Percentiles rank a stretch among this genome's conserved stretches.
phyloP scores from a whole-genome alignment of 1,140 invertebrate species.

The Paraescarpia echinospica region DNA sequence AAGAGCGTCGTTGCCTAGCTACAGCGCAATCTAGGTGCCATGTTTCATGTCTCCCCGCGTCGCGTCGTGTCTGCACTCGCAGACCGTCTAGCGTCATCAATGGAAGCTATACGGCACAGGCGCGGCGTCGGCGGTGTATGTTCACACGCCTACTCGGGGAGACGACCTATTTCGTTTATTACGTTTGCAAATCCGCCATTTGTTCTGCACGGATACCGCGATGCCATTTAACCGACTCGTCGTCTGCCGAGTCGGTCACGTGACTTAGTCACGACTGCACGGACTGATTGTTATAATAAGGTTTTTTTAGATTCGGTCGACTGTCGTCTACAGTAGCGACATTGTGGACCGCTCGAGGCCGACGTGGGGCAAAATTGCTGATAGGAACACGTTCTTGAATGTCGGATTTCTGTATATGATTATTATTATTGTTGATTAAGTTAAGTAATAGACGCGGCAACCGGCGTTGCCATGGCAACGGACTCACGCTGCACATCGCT shows the following conservation, averaged over 20 bases:
- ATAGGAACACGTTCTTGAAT: neutral
- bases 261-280: neutral
- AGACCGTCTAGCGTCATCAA: neutral
- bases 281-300: neutral
- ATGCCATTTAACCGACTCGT: neutral
- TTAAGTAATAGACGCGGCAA: neutral
- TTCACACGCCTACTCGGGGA: too few relatives aligned
- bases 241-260: neutral
- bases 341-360: neutral
- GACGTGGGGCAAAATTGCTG: neutral
- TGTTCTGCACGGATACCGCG: neutral
- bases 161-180: neutral
- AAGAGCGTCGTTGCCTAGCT: neutral
- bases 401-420: neutral
- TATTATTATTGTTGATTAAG: neutral
- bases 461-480: neutral
- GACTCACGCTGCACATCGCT: neutral
- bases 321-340: neutral
- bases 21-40: neutral
- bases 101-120: neutral
- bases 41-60: neutral
- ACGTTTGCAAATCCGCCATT: neutral
- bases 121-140: neutral
- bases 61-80: too few relatives aligned
- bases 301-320: neutral